Base-by-base conservation (phyloP, 1,140 invertebrate species). In the Saccostrea cuccullata region DNA sequence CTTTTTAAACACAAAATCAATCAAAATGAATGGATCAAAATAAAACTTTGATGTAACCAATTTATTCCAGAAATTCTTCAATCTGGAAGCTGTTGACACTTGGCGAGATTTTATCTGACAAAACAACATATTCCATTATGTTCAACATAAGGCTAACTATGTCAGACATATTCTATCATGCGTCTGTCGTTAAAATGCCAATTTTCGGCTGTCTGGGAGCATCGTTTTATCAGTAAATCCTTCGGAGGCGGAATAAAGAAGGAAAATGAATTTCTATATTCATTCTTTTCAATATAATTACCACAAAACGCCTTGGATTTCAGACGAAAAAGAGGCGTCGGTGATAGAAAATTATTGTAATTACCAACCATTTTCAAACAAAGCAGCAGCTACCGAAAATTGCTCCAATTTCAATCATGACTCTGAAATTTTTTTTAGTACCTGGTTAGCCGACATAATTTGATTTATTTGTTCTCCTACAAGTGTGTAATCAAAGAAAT, bases 401-500 rank as follows among this genome's bases (percentile, higher is more conserved):
- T 64, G 17, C 58, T 64, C 6, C 58, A 64, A 64, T 64, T 64
- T n/a, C 17, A 20, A 64, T 64, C n/a, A n/a, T 64, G 58, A 47
- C 58, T 64, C 17, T 64, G 17, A 64, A 20, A 64, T 17, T 64
- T 64, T 64, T 60, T 64, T n/a, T 64, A 20, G 15, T 64, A 64
- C 58, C 47, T n/a, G 23, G 70, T 77, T 77, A 17, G 26, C 26
- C 70, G 11, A 77, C 23, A 30, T 77, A 77, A 77, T 77, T 77
- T 36, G 30, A 77, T 77, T 36, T 77, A 26, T 77, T 36, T 40
- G 6, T 36, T 77, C 26, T 30, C 26, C 36, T 36, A 77, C 23
- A 77, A 77, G 70, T 77, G 70, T 77, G 70, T 30, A 77, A 77
- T 77, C 30, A 77, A 77, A 40, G 70, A 77, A 77, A 77, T 77